Percentiles rank a stretch among this genome's conserved stretches.
phyloP scores from a whole-genome alignment of 2,797 vertebrate species.

The Leptodactylus fallax region DNA sequence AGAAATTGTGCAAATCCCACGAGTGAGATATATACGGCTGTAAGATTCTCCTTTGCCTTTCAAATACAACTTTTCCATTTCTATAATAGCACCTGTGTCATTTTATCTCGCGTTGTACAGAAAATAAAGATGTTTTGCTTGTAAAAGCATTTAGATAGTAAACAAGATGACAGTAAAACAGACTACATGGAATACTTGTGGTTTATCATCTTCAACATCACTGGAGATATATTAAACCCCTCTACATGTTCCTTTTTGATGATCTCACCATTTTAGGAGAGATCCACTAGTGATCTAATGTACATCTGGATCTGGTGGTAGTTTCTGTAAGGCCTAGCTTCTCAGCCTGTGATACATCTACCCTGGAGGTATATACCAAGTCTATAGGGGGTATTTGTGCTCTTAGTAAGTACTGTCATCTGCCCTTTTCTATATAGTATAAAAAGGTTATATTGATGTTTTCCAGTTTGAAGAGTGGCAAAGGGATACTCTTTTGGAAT shows the following conservation, averaged over 20 bases:
- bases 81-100: background rate
- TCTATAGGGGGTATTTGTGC: too few relatives aligned
- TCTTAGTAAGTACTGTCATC: too few relatives aligned
- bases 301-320: background rate
- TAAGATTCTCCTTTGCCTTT: background rate
- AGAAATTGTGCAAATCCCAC: background rate
- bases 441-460: too few relatives aligned
- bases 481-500: too few relatives aligned
- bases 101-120: background rate
- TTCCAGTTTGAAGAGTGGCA: too few relatives aligned
- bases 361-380: too few relatives aligned
- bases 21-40: background rate
- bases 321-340: background rate
- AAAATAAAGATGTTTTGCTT: background rate
- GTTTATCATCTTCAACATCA: background rate
- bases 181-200: background rate
- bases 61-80: background rate
- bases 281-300: background rate
- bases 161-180: slow-evolving; percentile 1
- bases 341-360: too few relatives aligned
- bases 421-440: too few relatives aligned
- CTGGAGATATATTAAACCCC: background rate
- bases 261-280: background rate
- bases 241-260: background rate
- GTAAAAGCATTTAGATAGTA: background rate